Percentiles rank a stretch among this genome's conserved stretches.
phyloP scores from a whole-genome alignment of 1,140 invertebrate genomes.

The Halictus rubicundus region DNA sequence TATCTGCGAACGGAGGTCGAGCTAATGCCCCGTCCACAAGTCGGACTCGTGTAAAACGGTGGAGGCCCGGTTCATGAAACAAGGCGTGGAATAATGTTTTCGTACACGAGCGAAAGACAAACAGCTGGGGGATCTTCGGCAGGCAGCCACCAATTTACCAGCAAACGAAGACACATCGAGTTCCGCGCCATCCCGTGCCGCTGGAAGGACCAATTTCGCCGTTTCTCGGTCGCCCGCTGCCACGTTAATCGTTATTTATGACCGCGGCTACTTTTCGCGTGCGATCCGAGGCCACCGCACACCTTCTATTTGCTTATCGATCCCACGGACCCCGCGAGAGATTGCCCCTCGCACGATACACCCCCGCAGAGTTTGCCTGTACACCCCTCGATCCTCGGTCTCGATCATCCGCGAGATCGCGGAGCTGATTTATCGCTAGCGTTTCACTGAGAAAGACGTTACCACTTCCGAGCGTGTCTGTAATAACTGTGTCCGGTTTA shows the following conservation, averaged over 20 bases:
- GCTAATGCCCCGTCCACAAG: too few relatives aligned
- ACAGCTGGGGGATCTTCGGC: conserved; percentile 54
- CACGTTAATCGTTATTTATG: conserved; percentile 66
- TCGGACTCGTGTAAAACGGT: too few relatives aligned
- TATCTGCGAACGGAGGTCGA: too few relatives aligned
- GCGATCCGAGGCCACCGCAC: not conserved
- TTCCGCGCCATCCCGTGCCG: conserved; percentile 50
- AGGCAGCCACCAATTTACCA: conserved; percentile 55
- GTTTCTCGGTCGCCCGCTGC: conserved; percentile 59
- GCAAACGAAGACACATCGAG: conserved; percentile 66
- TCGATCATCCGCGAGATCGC: too few relatives aligned
- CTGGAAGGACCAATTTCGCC: conserved; percentile 63
- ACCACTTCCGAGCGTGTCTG: too few relatives aligned
- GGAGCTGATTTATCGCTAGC: too few relatives aligned
- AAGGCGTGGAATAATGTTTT: conserved; percentile 38
- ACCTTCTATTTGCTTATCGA: conserved; percentile 52
- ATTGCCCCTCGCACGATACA: conserved; percentile 8
- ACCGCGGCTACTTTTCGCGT: conserved; percentile 26
- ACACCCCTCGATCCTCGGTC: too few relatives aligned
- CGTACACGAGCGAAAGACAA: conserved; percentile 45
- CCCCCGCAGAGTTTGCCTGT: too few relatives aligned
- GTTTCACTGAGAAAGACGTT: too few relatives aligned
- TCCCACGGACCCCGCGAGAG: conserved; percentile 15
- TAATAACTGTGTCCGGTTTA: too few relatives aligned
- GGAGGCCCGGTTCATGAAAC: not conserved